A percentile compares a stretch with the other conserved stretches of the same genome.
phyloP scores from a whole-genome alignment of 2,888 invertebrate species.

The Agrotis ipsilon region DNA sequence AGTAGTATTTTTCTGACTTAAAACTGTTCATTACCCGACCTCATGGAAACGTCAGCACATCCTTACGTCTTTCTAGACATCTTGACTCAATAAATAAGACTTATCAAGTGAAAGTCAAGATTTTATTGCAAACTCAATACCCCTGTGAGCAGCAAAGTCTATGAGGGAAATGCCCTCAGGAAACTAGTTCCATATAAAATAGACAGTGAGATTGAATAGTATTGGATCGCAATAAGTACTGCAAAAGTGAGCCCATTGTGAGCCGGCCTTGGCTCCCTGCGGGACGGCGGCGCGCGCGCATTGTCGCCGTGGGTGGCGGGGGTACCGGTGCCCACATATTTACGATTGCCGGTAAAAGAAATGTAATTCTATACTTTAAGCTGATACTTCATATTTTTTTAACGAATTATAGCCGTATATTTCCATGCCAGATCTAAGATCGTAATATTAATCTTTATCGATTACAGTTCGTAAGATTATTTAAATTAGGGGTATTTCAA shows the following conservation, averaged over 20 bases:
- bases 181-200: constrained; percentile 88
- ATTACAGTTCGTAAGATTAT: constrained; percentile 32
- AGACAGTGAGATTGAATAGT: constrained; percentile 88
- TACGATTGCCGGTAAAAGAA: constrained; percentile 58
- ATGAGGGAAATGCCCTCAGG: constrained; percentile 81
- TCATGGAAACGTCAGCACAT: constrained; percentile 17
- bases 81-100: constrained; percentile 46
- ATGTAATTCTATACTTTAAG: constrained; percentile 54
- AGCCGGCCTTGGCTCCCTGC: constrained; percentile 82
- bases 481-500: constrained; percentile 36
- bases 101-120: constrained; percentile 69
- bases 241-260: constrained; percentile 84
- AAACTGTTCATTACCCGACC: constrained; percentile 29
- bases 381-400: constrained; percentile 52
- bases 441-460: constrained; percentile 42
- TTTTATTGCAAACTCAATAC: constrained; percentile 74
- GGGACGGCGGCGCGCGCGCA: constrained; percentile 75
- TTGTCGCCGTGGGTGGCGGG: constrained; percentile 80
- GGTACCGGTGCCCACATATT: constrained; percentile 62
- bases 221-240: constrained; percentile 86
- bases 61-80: constrained; percentile 9
- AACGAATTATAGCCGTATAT: constrained; percentile 36
- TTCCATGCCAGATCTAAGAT: constrained; percentile 34
- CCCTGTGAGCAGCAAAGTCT: constrained; percentile 73
- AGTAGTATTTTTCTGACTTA: constrained; percentile 11